Base-by-base conservation (phyloP, 2,113 vertebrate genomes). In the Columba janthina region DNA sequence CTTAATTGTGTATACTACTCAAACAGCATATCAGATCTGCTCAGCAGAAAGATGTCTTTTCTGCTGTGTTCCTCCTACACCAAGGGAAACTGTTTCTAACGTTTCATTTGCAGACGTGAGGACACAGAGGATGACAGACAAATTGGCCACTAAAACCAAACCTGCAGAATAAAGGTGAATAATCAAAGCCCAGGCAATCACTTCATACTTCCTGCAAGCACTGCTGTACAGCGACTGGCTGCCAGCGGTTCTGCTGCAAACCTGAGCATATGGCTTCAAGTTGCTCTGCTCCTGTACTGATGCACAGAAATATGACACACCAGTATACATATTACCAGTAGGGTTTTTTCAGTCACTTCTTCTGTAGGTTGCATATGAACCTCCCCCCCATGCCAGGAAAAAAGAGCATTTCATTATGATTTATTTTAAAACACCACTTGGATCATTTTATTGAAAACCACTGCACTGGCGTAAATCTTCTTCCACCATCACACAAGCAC, bases 221-320 rank as follows among this genome's bases (percentile, higher is more conserved):
- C 73, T 54, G 82, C 86, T 86, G 42, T 71, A 89, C 21, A 71
- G n/a, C 1, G 4, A 69, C 77, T 51, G 71, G 32, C 79, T 94
- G 77, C 75, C 93, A 85, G 88, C 85, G 71, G 67, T 93, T 95
- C 88, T 85, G 60, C 95, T 90, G 91, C 94, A 96, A 95, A 93
- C 80, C 91, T 82, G 48, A 87, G 89, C 74, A 86, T 71, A 79
- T 7, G 38, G 74, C 94, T 96, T 83, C 92, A 88, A 96, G 89
- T 97, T 94, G 72, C 48, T 93, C 92, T 40, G 73, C 58, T 87
- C 72, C 71, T 46, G 20, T 60, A 77, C 60, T 21, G 26, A 78
- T 90, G 80, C 31, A 46, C 28, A 85, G 81, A 93, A 62, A 90
- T 85, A 81, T 79, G 83, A 89, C 76, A 89, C 82, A 94, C 42